Evolutionary conservation across 2,113 vertebrate genomes (phyloP).

Genomic region (Hyperopisus bebe): DNA sequence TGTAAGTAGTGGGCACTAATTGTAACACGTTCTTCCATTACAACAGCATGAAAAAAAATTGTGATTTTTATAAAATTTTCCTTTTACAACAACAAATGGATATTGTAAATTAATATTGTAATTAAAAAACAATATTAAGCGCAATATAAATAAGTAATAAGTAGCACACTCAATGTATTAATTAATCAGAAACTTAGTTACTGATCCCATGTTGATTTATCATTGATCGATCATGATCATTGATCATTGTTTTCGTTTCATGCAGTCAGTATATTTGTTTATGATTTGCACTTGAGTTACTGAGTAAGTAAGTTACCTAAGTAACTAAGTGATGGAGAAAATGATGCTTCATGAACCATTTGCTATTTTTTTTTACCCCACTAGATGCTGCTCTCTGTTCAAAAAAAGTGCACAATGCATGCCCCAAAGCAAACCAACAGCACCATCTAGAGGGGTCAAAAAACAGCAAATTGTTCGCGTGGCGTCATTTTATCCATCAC

Average conservation of each 20-base stretch:
- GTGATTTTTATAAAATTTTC: not conserved
- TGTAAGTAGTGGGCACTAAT: not conserved
- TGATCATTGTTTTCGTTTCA: not conserved
- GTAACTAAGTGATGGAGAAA: not conserved
- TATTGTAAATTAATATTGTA: not conserved
- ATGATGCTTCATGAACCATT: not conserved
- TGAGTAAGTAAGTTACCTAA: not conserved
- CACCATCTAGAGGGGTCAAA: not conserved
- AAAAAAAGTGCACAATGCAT: not conserved
- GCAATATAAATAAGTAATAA: too few species aligned
- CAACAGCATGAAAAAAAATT: not conserved
- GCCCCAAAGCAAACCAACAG: not conserved
- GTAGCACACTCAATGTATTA: not conserved
- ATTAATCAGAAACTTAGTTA: not conserved
- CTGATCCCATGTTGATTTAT: not conserved
- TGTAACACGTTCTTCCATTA: not conserved
- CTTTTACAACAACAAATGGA: not conserved
- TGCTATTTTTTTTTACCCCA: not conserved
- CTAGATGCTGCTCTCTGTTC: not conserved
- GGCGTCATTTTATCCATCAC: not conserved
- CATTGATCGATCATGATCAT: not conserved
- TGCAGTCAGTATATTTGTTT: not conserved
- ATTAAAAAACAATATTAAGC: too few species aligned
- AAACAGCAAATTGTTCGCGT: not conserved
- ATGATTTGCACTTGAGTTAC: not conserved